Conservation (phyloP, 1,140 invertebrate species). For the Sminthurides bifidus region DNA sequence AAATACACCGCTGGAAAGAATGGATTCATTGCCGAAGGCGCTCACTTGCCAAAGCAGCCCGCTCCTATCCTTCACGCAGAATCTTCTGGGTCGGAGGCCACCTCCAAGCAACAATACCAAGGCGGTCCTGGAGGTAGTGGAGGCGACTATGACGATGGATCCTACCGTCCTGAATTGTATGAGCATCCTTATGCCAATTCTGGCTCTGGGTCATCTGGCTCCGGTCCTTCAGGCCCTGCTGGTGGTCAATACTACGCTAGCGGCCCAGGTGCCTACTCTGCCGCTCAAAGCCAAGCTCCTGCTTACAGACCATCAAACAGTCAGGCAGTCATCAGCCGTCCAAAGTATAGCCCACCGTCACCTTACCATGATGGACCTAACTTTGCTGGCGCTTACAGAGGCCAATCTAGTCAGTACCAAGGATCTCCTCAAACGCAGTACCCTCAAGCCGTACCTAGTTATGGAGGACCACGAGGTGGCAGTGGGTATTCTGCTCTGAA, state of each 20-base stretch:
- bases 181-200: too few relatives aligned
- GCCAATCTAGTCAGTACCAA: slow-evolving; percentile 6
- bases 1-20: slow-evolving; percentile 42
- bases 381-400: too few relatives aligned
- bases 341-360: not conserved
- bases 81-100: too few relatives aligned
- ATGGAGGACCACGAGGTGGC: not conserved
- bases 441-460: not conserved
- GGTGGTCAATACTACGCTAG: slow-evolving; percentile 4
- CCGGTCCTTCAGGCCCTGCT: slow-evolving; percentile 2
- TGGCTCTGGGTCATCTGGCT: too few relatives aligned
- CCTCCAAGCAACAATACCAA: not conserved
- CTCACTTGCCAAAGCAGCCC: slow-evolving; percentile 29
- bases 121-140: not conserved
- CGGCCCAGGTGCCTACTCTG: not conserved
- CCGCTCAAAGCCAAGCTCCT: not conserved
- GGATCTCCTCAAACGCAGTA: slow-evolving; percentile 4
- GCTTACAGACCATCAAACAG: not conserved
- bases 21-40: slow-evolving; percentile 33
- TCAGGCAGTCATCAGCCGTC: too few relatives aligned
- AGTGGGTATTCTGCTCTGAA: slow-evolving; percentile 16
- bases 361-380: too few relatives aligned
- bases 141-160: not conserved
- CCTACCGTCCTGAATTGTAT: too few relatives aligned
- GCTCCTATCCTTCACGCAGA: too few relatives aligned